Conservation (phyloP, 2,888 invertebrate species). For the Chydorus sphaericus region DNA sequence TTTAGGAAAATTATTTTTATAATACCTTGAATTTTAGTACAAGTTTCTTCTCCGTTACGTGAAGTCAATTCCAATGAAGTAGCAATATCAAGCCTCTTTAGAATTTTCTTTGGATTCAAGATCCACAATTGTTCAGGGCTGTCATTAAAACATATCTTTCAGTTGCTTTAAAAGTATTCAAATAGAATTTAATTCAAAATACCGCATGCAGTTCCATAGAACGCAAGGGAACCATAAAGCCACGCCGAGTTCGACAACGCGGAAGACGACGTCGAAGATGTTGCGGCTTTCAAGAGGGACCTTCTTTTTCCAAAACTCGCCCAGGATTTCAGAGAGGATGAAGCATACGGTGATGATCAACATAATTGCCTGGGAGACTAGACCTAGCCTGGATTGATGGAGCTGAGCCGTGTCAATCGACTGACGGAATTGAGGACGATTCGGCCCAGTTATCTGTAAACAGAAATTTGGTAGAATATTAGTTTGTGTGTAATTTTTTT, state of each 20-base stretch:
- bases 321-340: conserved; percentile 75
- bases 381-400: conserved; percentile 76
- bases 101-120: conserved; percentile 72
- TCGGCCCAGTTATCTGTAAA: not conserved
- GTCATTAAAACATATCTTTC: conserved; percentile 11
- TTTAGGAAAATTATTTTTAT: no score
- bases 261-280: conserved; percentile 82
- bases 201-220: conserved; percentile 85
- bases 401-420: conserved; percentile 60
- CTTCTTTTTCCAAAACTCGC: conserved; percentile 88
- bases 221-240: conserved; percentile 92
- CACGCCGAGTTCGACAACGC: conserved; percentile 80
- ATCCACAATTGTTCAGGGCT: conserved; percentile 82
- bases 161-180: not conserved
- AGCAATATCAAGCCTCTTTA: conserved; percentile 42
- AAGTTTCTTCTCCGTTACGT: not conserved
- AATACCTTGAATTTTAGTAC: not conserved
- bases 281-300: conserved; percentile 79
- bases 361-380: conserved; percentile 80
- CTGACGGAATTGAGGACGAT: not conserved
- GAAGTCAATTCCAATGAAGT: not conserved
- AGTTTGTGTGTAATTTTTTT: no score
- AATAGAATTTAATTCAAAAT: conserved; percentile 14
- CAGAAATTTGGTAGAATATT: not conserved
- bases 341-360: conserved; percentile 76